Base-by-base conservation (phyloP, 2,797 vertebrate species). In the Macroramphosus scolopax region DNA sequence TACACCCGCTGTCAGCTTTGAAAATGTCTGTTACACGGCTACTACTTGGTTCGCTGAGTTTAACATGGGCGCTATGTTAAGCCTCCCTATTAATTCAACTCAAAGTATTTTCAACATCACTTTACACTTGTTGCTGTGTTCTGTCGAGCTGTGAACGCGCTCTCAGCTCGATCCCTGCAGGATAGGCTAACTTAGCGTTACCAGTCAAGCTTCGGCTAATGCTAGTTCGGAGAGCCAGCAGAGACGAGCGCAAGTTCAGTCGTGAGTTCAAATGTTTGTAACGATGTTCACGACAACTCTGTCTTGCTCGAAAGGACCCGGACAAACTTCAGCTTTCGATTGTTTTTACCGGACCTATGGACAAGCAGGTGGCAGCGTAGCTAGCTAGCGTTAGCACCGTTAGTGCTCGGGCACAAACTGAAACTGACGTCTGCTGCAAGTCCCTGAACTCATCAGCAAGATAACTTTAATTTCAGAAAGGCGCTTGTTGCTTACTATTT, bases 51-150 rank as follows among this genome's bases (percentile, higher is more conserved):
- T 25, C 7, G 12, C n/a, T 3, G 4, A n/a, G 26, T 50, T 52
- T 18, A 6, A 6, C 17, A 14, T 12, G 1, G 7, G 15, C 10
- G 14, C 26, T 24, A 18, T 1, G 11, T n/a, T 18, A n/a, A 9
- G 24, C 33, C 24, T 16, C 18, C 24, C 9, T 28, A 55, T 45
- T 36, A 12, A 51, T 63, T 15, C 9, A 36, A 22, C 37, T 68
- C 35, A 38, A 42, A 45, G n/a, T 8, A 49, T 26, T 60, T 40
- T 39, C 31, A 18, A 34, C 70, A 38, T 53, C 55, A 53, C 71
- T 61, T 76, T 38, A 38, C 76, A 80, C 77, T 81, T 82, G 78
- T 87, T 83, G 78, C 78, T 67, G 24, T 47, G 67, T 31, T 18
- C 58, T 59, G 26, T 33, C 39, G 47, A 56, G 53, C 43, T 34